Evolutionary conservation across 1,140 invertebrate species (phyloP).

Genomic region (Lepeophtheirus salmonis): DNA sequence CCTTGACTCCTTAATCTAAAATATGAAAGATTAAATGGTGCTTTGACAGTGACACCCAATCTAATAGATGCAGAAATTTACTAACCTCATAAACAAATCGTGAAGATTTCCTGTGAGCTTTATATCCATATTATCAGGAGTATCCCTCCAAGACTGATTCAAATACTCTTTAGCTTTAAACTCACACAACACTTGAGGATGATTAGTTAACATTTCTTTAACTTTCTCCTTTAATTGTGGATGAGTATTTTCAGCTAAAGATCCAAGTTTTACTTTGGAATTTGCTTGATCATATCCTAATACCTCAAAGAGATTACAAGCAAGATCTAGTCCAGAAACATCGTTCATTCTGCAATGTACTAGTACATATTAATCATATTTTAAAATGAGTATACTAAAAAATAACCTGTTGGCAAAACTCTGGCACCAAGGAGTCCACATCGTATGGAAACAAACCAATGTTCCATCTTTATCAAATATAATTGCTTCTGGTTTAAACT

Average conservation of each 20-base stretch:
- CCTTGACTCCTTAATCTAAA: background rate
- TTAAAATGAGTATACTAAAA: too few relatives aligned
- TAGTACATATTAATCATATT: too few relatives aligned
- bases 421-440: conserved; percentile 18
- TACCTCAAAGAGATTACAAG: background rate
- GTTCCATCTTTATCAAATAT: conserved; percentile 19
- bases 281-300: conserved; percentile 8
- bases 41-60: too few relatives aligned
- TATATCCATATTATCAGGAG: conserved; percentile 14
- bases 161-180: conserved; percentile 1
- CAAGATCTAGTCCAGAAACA: conserved; percentile 5
- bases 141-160: conserved; percentile 12
- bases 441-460: conserved; percentile 18
- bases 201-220: background rate
- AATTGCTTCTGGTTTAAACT: conserved; percentile 10
- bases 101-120: conserved; percentile 14
- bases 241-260: conserved; percentile 17
- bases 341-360: background rate
- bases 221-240: conserved; percentile 17
- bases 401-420: conserved; percentile 2
- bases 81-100: conserved; percentile 6
- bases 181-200: background rate
- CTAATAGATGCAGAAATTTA: background rate
- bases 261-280: conserved; percentile 5
- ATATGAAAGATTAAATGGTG: background rate